Evolutionary conservation across 1,140 invertebrate species (phyloP), one percentile per base, ranked within the genome.

Genomic region (Bombus impatiens): DNA sequence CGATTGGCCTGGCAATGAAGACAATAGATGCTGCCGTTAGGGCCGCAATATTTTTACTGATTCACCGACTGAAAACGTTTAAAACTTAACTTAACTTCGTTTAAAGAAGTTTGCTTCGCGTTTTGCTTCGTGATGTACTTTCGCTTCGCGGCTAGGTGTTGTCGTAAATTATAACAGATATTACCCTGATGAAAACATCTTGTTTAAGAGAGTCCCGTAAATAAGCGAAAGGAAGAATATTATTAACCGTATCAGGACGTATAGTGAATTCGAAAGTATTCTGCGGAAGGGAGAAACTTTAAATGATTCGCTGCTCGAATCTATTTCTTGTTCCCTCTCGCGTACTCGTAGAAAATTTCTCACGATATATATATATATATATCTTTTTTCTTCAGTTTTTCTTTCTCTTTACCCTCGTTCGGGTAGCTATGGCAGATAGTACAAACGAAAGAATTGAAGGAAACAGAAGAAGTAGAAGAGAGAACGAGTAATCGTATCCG

Each of bases 261-360:
- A 62, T 18, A 77, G 57, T 22, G 62, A 32, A 77, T 57, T 67
- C 65, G n/a, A 62, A 71, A 62, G 80, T 42, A 25, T 47, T 18
- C 12, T 15, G 22, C 10, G 18, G 25, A 22, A 15, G 47, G 18
- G 37, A 22, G 53, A 83, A 25, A 78, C 22, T 67, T 72, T 40
- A 40, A 59, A 53, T 0, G n/a, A 53, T 40, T 18, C 28, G 28
- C 15, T 74, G 32, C 10, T 13, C 28, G 72, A 62, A n/a, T n/a
- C 18, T 22, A 6, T 1, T 53, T 53, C 6, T 22, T 22, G 37
- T 42, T 25, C 25, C 40, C 4, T 4, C 9, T 67, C 37, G 32
- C 6, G 62, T n/a, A 68, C 74, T 86, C 57, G 42, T 47, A 57
- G n/a, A 68, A 75, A 81, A 82, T 82, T 75, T 44, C 28, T 42